These are phyloP conservation scores for Belgica antarctica DNA, from an alignment of 2,888 invertebrate genomes.

Conservation along the genomic window DNA sequence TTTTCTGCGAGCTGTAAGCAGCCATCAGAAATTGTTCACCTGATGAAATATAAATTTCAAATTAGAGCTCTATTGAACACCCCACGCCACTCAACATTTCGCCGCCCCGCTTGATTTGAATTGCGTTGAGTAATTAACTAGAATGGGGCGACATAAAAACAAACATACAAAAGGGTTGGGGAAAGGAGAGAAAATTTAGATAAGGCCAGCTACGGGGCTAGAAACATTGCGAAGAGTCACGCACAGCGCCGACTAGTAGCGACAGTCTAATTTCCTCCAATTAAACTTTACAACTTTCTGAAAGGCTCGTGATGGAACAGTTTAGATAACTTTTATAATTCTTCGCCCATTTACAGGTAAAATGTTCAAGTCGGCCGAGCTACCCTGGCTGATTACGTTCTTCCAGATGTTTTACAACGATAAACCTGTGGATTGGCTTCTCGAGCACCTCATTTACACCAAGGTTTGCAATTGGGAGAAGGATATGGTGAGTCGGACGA, in stretches of 20 bases:
- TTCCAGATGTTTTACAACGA: conserved; percentile 94
- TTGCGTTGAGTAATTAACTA: conserved; percentile 14
- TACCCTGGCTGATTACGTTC: conserved; percentile 84
- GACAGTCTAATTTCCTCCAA: background rate
- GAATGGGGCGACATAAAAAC: conserved; percentile 3
- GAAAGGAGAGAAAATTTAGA: conserved; percentile 5
- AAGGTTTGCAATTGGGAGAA: conserved; percentile 85
- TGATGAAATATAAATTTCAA: background rate
- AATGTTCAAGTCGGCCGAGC: conserved; percentile 84
- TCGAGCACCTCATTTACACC: conserved; percentile 84
- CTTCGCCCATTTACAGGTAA: conserved; percentile 60
- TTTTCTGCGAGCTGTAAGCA: background rate
- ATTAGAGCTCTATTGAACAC: too few species aligned
- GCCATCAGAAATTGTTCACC: background rate
- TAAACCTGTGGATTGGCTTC: conserved; percentile 95
- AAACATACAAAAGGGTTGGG: background rate
- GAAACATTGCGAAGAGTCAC: conserved; percentile 4
- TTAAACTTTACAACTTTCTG: conserved; percentile 1
- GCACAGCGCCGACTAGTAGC: conserved; percentile 14
- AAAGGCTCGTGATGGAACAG: background rate
- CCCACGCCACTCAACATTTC: background rate
- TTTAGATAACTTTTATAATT: conserved; percentile 17
- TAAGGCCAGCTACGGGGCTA: background rate
- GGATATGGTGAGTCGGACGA: conserved; percentile 60
- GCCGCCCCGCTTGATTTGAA: background rate